Base-by-base conservation (phyloP, 2,888 invertebrate species). In the Catocala sponsa region DNA sequence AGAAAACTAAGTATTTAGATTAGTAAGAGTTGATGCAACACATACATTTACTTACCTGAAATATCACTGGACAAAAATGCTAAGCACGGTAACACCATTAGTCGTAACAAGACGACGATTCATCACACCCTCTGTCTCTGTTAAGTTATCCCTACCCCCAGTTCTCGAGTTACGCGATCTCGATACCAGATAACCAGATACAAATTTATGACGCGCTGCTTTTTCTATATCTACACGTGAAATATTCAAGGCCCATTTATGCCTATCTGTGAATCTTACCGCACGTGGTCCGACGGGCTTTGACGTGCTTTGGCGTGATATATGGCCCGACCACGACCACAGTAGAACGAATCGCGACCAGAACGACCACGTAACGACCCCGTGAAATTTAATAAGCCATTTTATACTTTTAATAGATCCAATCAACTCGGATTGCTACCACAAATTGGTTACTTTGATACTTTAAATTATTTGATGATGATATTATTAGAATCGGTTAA, bases 161-260 rank as follows among this genome's bases (percentile, higher is more conserved):
- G 71, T 75, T 81, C 84, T 91, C 90, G 69, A 79, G 88, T 90
- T 87, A 88, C 91, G 69, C 73, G 89, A 90, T 89, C 79, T 80
- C 78, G 15, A 54, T 54, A 74, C 60, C 68, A 82, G 91, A 92
- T 92, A 92, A 85, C 82, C 81, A 80, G 80, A 82, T 85, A 87
- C 87, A 86, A 86, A 92, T 92, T 90, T 90, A 91, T 87, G 87
- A 85, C 80, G 80, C 78, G 59, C 78, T 84, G 81, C 74, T 78
- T 82, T 59, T 66, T 61, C 63, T 58, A 56, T 56, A 15, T 2
- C 5, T 35, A 38, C 35, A 54, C 63, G 53, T 73, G 65, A 73
- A 67, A 67, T 78, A 68, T 76, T 76, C 51, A 61, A 55, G 55
- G 76, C 79, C 80, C 78, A 78, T 84, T 81, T 81, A 80, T 79